phyloP scores from a whole-genome alignment of 2,888 invertebrate genomes.

The Xestoiulus laeticollis region DNA sequence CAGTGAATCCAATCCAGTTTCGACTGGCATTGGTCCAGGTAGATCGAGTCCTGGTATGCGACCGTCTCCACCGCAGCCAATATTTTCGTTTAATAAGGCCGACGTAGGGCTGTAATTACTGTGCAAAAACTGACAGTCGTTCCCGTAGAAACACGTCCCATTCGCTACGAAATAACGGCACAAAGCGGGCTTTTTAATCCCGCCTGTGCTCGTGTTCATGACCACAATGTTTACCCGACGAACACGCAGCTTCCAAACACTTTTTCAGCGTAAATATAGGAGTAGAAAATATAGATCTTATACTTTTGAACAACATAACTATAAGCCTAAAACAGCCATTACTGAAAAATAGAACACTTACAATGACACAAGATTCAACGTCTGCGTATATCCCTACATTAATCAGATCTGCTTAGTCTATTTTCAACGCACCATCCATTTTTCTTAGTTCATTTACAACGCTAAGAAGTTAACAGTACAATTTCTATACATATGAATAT shows the following conservation, averaged over 20 bases:
- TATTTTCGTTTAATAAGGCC: slow-evolving; percentile 39
- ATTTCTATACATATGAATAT: no score
- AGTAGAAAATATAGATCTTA: slow-evolving; percentile 9
- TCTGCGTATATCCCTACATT: background rate
- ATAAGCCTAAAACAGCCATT: slow-evolving; percentile 34
- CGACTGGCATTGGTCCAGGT: slow-evolving; percentile 31
- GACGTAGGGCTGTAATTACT: slow-evolving; percentile 36
- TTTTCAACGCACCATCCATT: background rate
- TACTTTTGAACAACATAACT: slow-evolving; percentile 37
- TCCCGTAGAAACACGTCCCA: slow-evolving; percentile 56
- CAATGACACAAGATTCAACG: background rate
- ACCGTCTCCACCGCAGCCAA: background rate
- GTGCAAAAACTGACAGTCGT: slow-evolving; percentile 56
- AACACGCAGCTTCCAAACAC: background rate
- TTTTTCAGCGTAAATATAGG: background rate
- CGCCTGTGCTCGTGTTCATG: slow-evolving; percentile 56
- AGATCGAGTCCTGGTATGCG: background rate
- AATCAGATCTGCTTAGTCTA: no score
- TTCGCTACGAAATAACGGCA: slow-evolving; percentile 55
- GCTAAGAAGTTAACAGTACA: no score
- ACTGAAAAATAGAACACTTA: background rate
- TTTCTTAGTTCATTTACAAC: no score
- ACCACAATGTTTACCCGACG: slow-evolving; percentile 48
- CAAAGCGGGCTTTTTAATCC: slow-evolving; percentile 55
- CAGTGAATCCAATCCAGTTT: slow-evolving; percentile 27